Percentiles rank a stretch among this genome's conserved stretches.
Conservation (phyloP, 2,888 invertebrate species). For the Pristionchus maxplancki region DNA sequence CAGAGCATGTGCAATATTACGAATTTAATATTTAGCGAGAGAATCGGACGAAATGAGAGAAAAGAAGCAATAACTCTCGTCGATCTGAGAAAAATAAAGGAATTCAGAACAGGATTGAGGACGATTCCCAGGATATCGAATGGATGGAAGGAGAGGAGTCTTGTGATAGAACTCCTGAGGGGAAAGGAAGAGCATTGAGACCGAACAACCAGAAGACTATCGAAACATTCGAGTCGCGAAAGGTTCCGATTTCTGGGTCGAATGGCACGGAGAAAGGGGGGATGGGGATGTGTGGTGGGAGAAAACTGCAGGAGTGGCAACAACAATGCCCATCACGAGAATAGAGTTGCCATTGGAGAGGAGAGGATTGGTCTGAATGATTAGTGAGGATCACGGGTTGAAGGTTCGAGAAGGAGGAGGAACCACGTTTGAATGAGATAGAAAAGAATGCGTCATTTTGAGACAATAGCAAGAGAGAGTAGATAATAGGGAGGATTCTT, state of each 20-base stretch:
- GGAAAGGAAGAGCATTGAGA: neutral
- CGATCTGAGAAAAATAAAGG: neutral
- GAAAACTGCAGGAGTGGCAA: neutral
- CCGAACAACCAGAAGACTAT: neutral
- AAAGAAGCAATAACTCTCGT: neutral
- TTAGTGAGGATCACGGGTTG: neutral
- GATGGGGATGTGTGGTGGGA: neutral
- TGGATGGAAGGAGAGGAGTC: neutral
- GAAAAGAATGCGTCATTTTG: neutral
- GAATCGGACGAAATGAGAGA: neutral
- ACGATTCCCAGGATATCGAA: neutral
- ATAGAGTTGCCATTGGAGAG: neutral
- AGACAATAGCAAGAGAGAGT: neutral
- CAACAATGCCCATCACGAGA: neutral
- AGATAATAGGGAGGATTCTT: neutral
- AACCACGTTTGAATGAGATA: neutral
- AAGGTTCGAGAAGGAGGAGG: neutral
- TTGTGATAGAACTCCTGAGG: neutral
- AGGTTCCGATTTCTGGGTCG: neutral
- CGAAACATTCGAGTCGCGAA: neutral
- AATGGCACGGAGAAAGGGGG: neutral
- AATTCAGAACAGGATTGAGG: neutral
- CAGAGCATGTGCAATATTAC: neutral
- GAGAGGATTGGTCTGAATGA: neutral
- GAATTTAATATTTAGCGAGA: conserved; percentile 14